A percentile compares a stretch with the other conserved stretches of the same genome.
Evolutionary conservation across 1,140 invertebrate genomes (phyloP).

Genomic region (Pteromalus puparum): DNA sequence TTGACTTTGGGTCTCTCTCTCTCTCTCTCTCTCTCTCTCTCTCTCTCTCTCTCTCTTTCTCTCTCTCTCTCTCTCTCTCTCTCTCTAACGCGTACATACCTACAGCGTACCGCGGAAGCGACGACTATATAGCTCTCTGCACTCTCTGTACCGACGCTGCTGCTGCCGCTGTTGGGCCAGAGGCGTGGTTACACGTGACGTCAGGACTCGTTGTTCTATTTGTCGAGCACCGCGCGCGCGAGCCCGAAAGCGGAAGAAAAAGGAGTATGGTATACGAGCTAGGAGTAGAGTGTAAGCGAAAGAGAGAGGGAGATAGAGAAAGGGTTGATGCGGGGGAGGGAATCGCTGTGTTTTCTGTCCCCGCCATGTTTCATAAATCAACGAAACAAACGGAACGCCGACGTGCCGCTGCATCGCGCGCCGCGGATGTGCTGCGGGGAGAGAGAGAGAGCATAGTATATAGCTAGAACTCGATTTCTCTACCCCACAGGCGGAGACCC

Average conservation of each 20-base stretch:
- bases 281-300: slow-evolving; percentile 32
- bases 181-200: slow-evolving; percentile 70
- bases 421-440: slow-evolving; percentile 35
- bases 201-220: slow-evolving; percentile 68
- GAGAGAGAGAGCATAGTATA: too few species aligned
- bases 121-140: too few species aligned
- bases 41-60: too few species aligned
- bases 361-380: slow-evolving; percentile 73
- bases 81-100: not conserved
- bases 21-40: too few species aligned
- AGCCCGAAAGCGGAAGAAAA: slow-evolving; percentile 34
- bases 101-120: too few species aligned
- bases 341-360: slow-evolving; percentile 69
- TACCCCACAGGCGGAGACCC: slow-evolving; percentile 11
- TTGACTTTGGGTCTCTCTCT: not conserved
- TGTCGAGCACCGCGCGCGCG: slow-evolving; percentile 52
- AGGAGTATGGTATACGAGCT: slow-evolving; percentile 21
- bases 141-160: too few species aligned
- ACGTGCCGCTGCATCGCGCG: slow-evolving; percentile 60
- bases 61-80: too few species aligned
- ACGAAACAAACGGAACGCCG: slow-evolving; percentile 71
- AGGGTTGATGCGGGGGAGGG: slow-evolving; percentile 49
- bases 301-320: slow-evolving; percentile 40
- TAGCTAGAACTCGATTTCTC: slow-evolving; percentile 60
- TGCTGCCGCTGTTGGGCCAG: not conserved